Evolutionary conservation across 2,888 invertebrate genomes (phyloP), one percentile per base, ranked within the genome.

Genomic region (Leistus spinibarbis): DNA sequence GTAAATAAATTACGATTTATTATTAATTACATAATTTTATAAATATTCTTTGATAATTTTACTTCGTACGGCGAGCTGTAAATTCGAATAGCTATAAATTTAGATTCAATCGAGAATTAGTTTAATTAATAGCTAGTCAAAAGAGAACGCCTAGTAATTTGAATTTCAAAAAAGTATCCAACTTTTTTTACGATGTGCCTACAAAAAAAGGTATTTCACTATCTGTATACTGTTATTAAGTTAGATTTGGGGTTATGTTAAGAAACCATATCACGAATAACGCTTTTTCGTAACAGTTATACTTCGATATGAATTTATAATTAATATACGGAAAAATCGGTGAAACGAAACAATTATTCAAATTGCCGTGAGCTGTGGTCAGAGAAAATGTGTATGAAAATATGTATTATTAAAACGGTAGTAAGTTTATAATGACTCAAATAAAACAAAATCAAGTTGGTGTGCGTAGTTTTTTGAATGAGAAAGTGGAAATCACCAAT

Each of bases 401-500:
- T 20, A 20, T 60, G 60, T n/a, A n/a, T 10, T 60, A 60, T 60
- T 60, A 22, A 60, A 60, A 60, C 60, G 60, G 60, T 60, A 60
- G 22, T 19, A 60, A 60, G 60, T 3, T 19, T 40, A 60, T 60
- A 60, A 60, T 20, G 22, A 60, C 17, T 19, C 13, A 60, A 57
- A 16, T 57, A 57, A 57, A 60, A 60, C 19, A 60, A 60, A 57
- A 60, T n/a, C n/a, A n/a, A n/a, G n/a, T 40, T 40, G 40, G 7
- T 40, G 40, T 40, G 40, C 5, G 40, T 13, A 54, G 16, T 17
- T 54, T 19, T 20, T 57, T 63, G 62, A 70, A 70, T 70, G 69
- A 63, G 69, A 70, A 70, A 70, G 69, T 70, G 69, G 53, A 53
- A 62, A 22, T 60, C 3, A 54, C 53, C 23, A 17, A 20, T 13